Evolutionary conservation across 2,888 invertebrate genomes (phyloP), one percentile per base, ranked within the genome.

Genomic region (Leptogaster cylindrica): DNA sequence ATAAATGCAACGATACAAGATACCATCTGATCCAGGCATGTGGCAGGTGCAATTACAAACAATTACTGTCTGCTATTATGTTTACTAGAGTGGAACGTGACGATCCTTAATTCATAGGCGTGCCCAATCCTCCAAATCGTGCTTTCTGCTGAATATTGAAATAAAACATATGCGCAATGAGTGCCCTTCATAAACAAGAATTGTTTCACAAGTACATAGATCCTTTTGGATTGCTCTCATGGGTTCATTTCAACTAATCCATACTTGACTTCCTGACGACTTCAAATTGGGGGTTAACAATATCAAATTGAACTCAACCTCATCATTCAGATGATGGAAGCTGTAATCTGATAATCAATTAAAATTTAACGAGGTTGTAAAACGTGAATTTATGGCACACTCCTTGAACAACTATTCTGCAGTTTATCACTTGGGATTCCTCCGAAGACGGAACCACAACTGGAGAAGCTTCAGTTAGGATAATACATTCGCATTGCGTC

Each of bases 291-390:
- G 52, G 52, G 52, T 52, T 52, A 52, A 52, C 52, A 12, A 20
- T 52, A 7, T 52, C 52, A 20, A 52, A 52, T 33, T 52, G 18
- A 52, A 52, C 52, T 33, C 25, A 18, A 14, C 12, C 12, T 16
- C 14, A 20, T 52, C 52, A 52, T 52, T 8, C 31, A 27, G 27
- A 28, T 14, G 10, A 14, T 23, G 7, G 23, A 41, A 23, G 14
- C 20, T 41, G 63, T 44, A 44, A 63, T 63, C 63, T 28, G 63
- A 63, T 63, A 63, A 36, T 28, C 63, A 63, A 63, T 63, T 63
- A 63, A 63, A 44, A n/a, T 63, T 63, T 63, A 63, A 63, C 44
- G 63, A 63, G 39, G 28, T 16, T 44, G 28, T 63, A 27, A 63
- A 44, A 41, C 14, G 28, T 18, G 20, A 31, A 52, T 52, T 52